Evolutionary conservation across 1,140 invertebrate genomes (phyloP), one percentile per base, ranked within the genome.

Genomic region (Melipona quadrifasciata): DNA sequence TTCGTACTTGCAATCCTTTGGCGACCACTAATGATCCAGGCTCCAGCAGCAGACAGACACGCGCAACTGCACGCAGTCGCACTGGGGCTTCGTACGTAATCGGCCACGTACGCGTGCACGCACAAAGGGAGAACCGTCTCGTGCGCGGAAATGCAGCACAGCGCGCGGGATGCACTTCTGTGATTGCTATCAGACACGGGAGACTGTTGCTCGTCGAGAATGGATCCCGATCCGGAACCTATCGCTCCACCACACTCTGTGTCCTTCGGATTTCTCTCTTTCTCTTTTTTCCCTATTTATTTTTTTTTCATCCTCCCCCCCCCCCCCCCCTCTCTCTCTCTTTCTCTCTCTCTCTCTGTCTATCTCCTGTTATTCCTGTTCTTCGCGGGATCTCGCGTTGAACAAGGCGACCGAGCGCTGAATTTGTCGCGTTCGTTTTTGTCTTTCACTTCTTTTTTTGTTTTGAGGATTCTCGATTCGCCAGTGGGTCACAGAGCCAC

Each of bases 131-230:
- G 74, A 55, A 68, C 73, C 8, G 70, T 76, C 61, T 75, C 58
- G 70, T 71, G 58, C 55, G 27, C 57, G 58, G 78, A 88, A 88
- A 80, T 65, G 70, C 71, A 47, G 39, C 71, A 64, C 72, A 71
- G 70, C 64, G 64, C 64, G 51, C 27, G 72, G 65, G 84, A 87
- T 68, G 86, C 82, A 80, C 72, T 88, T 84, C 58, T 70, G 72
- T 71, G 83, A 87, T 88, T 84, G 72, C 86, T 53, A 67, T 57
- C 71, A 67, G 78, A 73, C 47, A 39, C 51, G 64, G 24, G 74
- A 47, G 39, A 77, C 53, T 64, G 64, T 39, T 68, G 74, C 73
- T 82, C 61, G 64, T 58, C 2, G 53, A 77, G 34, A 77, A 82
- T 77, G 81, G 53, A 67, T 47, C 53, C 27, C 21, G 24, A 57